phyloP scores from a whole-genome alignment of 1,140 invertebrate genomes.

The Dendrolimus punctatus region DNA sequence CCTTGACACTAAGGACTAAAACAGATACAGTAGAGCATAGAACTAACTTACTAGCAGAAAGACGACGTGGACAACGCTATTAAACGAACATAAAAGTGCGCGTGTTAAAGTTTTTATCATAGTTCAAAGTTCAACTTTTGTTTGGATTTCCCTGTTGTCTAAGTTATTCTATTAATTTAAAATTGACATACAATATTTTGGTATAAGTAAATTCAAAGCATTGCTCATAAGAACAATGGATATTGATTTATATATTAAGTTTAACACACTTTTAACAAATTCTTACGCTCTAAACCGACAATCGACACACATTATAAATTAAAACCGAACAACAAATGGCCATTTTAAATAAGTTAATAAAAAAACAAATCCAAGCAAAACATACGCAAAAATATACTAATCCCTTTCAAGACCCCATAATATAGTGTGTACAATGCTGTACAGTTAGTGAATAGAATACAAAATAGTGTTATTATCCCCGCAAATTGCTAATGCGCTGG shows the following conservation, averaged over 20 bases:
- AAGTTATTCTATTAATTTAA: too few species aligned
- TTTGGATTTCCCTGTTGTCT: too few species aligned
- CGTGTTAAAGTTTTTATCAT: too few species aligned
- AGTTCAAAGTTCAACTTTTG: too few species aligned
- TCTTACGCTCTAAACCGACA: constrained; percentile 25
- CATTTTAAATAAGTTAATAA: constrained; percentile 56
- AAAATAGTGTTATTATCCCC: too few species aligned
- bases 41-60: too few species aligned
- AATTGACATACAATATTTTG: background rate
- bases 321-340: constrained; percentile 44
- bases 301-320: constrained; percentile 41
- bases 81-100: too few species aligned
- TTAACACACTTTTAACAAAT: constrained; percentile 27
- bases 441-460: constrained; percentile 1
- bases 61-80: too few species aligned
- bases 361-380: constrained; percentile 55
- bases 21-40: too few species aligned
- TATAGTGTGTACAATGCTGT: constrained; percentile 6
- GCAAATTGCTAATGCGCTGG: too few species aligned
- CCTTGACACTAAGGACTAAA: too few species aligned
- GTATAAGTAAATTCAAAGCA: constrained; percentile 1
- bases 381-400: constrained; percentile 35
- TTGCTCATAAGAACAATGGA: background rate
- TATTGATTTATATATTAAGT: constrained; percentile 13
- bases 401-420: constrained; percentile 12